These are phyloP conservation scores for Rhagoletis zephyria DNA, from an alignment of 1,140 invertebrate genomes.

Conservation along the genomic window DNA sequence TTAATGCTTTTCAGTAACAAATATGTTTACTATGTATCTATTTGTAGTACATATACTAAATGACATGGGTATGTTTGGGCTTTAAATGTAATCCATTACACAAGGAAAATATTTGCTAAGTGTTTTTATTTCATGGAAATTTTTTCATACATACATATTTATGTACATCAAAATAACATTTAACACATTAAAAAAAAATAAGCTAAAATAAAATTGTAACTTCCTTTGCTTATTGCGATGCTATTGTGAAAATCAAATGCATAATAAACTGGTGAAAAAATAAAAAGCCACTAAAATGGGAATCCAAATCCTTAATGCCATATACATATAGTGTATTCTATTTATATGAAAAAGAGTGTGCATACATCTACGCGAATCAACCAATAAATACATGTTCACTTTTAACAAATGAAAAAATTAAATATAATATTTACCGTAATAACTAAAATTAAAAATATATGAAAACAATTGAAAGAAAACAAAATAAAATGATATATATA, in stretches of 20 bases:
- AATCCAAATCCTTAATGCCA: background rate
- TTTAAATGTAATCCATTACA: slow-evolving; percentile 40
- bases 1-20: too few species aligned
- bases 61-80: background rate
- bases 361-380: too few species aligned
- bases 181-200: slow-evolving; percentile 12
- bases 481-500: too few species aligned
- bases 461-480: too few species aligned
- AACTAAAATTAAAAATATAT: too few species aligned
- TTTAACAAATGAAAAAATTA: too few species aligned
- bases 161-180: background rate
- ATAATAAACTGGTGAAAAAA: background rate
- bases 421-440: too few species aligned
- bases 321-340: too few species aligned
- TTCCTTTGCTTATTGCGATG: background rate
- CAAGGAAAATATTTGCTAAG: slow-evolving; percentile 29
- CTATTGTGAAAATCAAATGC: slow-evolving; percentile 33
- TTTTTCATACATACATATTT: background rate
- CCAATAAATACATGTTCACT: too few species aligned
- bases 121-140: background rate
- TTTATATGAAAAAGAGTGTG: too few species aligned
- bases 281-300: background rate
- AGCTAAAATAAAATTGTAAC: background rate
- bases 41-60: too few species aligned
- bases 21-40: too few species aligned